Evolutionary conservation across 2,113 vertebrate species (phyloP).

Genomic region (Cichladusa arquata): DNA sequence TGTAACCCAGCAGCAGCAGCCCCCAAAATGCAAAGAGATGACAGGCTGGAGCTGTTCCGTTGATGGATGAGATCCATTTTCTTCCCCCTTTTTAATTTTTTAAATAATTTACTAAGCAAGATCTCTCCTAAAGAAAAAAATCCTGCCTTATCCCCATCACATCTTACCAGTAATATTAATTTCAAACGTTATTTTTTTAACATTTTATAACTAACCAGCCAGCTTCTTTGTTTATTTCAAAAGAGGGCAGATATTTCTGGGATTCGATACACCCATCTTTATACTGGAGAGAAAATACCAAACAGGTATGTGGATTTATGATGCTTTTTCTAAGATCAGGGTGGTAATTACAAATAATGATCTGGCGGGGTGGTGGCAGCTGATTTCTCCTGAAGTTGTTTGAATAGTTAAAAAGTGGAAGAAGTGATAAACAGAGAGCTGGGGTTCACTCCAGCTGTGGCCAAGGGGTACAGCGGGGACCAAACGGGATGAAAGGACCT

Average conservation of each 20-base stretch:
- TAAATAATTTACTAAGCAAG: neutral
- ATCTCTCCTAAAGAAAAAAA: neutral
- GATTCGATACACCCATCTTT: neutral
- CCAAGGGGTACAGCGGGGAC: neutral
- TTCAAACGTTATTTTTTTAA: fast-evolving
- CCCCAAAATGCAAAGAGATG: neutral
- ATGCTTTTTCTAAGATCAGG: neutral
- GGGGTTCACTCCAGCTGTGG: fast-evolving
- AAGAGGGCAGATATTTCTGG: neutral
- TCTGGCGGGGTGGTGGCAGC: fast-evolving
- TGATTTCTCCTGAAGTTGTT: neutral
- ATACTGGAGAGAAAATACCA: neutral
- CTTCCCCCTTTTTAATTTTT: neutral
- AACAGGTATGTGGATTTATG: constrained; percentile 58
- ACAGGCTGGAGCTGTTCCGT: neutral
- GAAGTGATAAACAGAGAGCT: neutral
- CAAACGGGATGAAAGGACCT: neutral
- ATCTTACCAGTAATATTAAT: neutral
- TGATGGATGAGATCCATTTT: constrained; percentile 9
- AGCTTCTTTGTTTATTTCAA: neutral
- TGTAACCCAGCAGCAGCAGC: neutral
- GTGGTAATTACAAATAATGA: neutral
- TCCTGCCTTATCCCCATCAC: neutral
- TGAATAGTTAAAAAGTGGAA: neutral
- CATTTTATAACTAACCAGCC: neutral